Evolutionary conservation across 2,797 vertebrate species (phyloP).

Genomic region (Acomys russatus): DNA sequence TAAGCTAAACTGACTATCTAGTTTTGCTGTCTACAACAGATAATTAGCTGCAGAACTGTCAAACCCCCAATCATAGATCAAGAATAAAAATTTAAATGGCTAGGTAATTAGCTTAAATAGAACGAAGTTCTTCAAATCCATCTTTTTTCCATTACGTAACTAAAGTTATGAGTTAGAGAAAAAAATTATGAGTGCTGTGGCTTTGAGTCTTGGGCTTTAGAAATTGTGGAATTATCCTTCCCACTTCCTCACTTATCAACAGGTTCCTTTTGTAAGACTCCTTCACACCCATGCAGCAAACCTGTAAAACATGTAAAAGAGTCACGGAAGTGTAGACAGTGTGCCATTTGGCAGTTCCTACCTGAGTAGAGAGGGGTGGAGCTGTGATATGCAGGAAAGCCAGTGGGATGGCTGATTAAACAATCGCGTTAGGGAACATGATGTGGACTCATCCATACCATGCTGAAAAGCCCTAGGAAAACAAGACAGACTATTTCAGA

Average conservation of each 20-base stretch:
- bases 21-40: constrained; percentile 39
- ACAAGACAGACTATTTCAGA: constrained; percentile 69
- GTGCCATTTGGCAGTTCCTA: constrained; percentile 82
- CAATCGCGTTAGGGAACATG: constrained; percentile 78
- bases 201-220: constrained; percentile 34
- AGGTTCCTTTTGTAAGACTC: constrained; percentile 18
- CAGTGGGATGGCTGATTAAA: constrained; percentile 89
- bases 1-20: constrained; percentile 45
- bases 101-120: constrained; percentile 65
- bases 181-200: neutral
- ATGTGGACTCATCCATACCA: constrained; percentile 79
- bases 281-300: neutral
- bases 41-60: constrained; percentile 64
- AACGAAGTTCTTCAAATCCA: constrained; percentile 51
- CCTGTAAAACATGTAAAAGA: neutral
- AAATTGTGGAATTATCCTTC: neutral
- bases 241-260: neutral
- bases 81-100: constrained; percentile 58
- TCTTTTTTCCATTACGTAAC: constrained; percentile 16
- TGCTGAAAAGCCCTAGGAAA: constrained; percentile 90
- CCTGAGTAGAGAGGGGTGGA: constrained; percentile 87
- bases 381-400: constrained; percentile 92
- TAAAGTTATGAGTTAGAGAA: constrained; percentile 2
- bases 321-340: neutral
- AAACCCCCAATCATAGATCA: constrained; percentile 62